A percentile compares a stretch with the other conserved stretches of the same genome.
These are phyloP conservation scores for Agrotis segetum DNA, from an alignment of 2,888 invertebrate species.

Conservation along the genomic window DNA sequence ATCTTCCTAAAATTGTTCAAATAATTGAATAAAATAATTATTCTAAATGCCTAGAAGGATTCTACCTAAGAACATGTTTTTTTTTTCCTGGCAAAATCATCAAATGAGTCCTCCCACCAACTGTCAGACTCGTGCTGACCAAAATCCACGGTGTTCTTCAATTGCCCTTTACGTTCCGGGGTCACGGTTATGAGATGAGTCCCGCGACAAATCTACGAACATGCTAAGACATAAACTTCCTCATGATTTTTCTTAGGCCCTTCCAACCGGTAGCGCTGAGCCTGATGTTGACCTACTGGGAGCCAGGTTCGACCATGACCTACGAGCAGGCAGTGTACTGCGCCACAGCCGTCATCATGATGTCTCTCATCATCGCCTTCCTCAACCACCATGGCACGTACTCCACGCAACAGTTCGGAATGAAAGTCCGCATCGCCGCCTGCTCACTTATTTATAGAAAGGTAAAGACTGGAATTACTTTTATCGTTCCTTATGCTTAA, in stretches of 20 bases:
- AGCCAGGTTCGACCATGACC: constrained; percentile 85
- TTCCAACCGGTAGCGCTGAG: constrained; percentile 93
- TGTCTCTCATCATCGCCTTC: constrained; percentile 91
- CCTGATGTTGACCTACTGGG: constrained; percentile 92
- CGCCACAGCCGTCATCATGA: constrained; percentile 90
- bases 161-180: too few species aligned
- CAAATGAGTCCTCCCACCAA: too few species aligned
- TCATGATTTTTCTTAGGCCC: constrained; percentile 83
- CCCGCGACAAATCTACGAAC: not conserved
- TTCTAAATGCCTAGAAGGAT: not conserved
- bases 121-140: too few species aligned
- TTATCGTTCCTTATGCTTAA: not conserved
- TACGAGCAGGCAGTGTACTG: constrained; percentile 92
- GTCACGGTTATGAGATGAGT: too few species aligned
- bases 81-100: too few species aligned
- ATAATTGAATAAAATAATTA: not conserved
- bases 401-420: constrained; percentile 94
- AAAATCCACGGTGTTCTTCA: too few species aligned
- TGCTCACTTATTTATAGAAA: constrained; percentile 97
- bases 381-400: constrained; percentile 93
- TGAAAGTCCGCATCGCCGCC: constrained; percentile 95
- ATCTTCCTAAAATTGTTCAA: not conserved
- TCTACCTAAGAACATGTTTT: not conserved
- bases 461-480: constrained; percentile 85
- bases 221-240: not conserved